These are phyloP conservation scores for Bicyclus anynana DNA, from an alignment of 1,140 invertebrate species.

Conservation along the genomic window DNA sequence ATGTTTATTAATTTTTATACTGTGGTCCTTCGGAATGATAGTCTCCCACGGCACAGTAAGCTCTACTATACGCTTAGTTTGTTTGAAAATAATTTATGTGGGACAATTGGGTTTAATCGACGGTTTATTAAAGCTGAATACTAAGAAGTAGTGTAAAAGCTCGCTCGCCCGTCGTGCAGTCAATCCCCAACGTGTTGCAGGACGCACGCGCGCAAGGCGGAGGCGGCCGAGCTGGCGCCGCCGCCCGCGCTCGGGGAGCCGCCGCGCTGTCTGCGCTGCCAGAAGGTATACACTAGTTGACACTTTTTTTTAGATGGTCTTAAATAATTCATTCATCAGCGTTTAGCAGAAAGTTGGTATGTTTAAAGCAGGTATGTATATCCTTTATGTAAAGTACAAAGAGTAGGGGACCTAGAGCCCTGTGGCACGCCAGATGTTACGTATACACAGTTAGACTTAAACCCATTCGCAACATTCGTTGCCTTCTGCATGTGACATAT, in stretches of 20 bases:
- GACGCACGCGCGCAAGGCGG: constrained; percentile 27
- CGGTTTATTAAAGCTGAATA: no score
- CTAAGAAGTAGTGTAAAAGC: background rate
- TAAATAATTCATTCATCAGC: no score
- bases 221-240: constrained; percentile 15
- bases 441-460: background rate
- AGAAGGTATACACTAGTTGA: constrained; percentile 36
- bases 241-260: constrained; percentile 34
- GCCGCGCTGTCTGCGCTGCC: constrained; percentile 46
- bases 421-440: constrained; percentile 8
- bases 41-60: no score
- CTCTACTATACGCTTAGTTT: no score
- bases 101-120: no score
- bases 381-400: constrained; percentile 10
- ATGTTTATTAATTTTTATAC: no score
- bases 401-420: constrained; percentile 1
- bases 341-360: constrained; percentile 5
- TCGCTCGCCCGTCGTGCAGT: background rate
- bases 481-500: background rate
- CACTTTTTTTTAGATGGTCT: no score
- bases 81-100: no score
- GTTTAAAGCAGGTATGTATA: constrained; percentile 5
- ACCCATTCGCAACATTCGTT: constrained; percentile 1
- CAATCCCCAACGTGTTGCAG: constrained; percentile 37
- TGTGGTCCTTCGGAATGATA: no score